Percentiles rank a stretch among this genome's conserved stretches.
Conservation (phyloP, 2,113 vertebrate genomes). For the Hyperopisus bebe region DNA sequence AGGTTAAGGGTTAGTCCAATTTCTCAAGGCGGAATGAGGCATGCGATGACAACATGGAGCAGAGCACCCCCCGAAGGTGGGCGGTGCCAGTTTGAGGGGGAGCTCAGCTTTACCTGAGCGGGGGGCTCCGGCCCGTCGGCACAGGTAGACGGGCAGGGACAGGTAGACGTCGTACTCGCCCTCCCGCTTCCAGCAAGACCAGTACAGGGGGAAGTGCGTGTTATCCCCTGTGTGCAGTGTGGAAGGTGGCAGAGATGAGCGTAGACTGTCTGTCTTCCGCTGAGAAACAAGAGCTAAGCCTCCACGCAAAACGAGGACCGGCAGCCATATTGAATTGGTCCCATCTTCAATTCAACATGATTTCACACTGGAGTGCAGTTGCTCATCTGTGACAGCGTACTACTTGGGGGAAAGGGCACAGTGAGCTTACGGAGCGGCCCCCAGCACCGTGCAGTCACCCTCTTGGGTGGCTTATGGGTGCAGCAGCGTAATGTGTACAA, state of each 20-base stretch:
- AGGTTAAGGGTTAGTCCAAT: slow-evolving; percentile 25
- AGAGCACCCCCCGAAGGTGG: slow-evolving; percentile 30
- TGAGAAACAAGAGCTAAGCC: slow-evolving; percentile 39
- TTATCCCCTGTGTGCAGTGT: slow-evolving; percentile 64
- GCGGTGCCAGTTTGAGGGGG: slow-evolving; percentile 27
- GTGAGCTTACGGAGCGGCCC: neutral
- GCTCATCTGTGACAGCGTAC: neutral
- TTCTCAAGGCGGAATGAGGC: slow-evolving; percentile 23
- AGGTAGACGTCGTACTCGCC: slow-evolving; percentile 73
- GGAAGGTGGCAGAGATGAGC: slow-evolving; percentile 56
- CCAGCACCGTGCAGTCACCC: neutral
- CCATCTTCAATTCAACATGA: slow-evolving; percentile 5
- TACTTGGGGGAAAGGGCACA: neutral
- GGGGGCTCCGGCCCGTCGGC: slow-evolving; percentile 67
- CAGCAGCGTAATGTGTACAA: neutral
- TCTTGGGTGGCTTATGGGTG: neutral
- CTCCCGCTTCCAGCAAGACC: slow-evolving; percentile 73
- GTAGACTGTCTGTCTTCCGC: slow-evolving; percentile 33
- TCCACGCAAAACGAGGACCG: slow-evolving; percentile 35
- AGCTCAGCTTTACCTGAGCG: slow-evolving; percentile 61
- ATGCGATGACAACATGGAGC: slow-evolving; percentile 24
- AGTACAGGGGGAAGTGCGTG: slow-evolving; percentile 67
- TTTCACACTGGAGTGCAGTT: neutral
- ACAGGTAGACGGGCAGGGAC: slow-evolving; percentile 69
- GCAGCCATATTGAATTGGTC: neutral